Conservation (phyloP, 1,140 invertebrate genomes). For the Phortica variegata region DNA sequence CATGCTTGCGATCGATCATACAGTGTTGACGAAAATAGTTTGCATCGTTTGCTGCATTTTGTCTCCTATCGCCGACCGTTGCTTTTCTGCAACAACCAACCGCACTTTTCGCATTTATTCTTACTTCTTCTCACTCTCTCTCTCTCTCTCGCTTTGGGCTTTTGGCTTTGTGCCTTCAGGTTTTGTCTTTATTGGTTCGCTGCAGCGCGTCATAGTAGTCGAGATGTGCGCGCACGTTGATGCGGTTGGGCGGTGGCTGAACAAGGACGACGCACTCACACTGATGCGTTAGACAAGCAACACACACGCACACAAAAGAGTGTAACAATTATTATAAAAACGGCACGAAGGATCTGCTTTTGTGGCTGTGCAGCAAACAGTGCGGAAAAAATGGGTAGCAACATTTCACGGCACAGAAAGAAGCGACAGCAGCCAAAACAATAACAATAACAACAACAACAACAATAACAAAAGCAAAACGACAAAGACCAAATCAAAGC, state of each 20-base stretch:
- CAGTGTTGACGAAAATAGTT: no score
- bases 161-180: slow-evolving; percentile 11
- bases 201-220: slow-evolving; percentile 20
- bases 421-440: slow-evolving; percentile 29
- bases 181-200: slow-evolving; percentile 40
- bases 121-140: no score
- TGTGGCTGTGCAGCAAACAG: slow-evolving; percentile 32
- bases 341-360: slow-evolving; percentile 42
- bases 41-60: no score
- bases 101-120: no score
- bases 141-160: slow-evolving; percentile 9
- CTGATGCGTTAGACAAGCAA: slow-evolving; percentile 1
- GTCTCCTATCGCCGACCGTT: no score
- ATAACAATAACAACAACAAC: slow-evolving; percentile 25
- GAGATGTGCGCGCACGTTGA: slow-evolving; percentile 21
- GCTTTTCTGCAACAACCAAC: no score
- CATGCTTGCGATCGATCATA: no score
- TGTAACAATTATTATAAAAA: slow-evolving; percentile 22
- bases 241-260: slow-evolving; percentile 38
- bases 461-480: slow-evolving; percentile 5
- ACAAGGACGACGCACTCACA: slow-evolving; percentile 29
- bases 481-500: background rate
- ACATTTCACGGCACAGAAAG: slow-evolving; percentile 39
- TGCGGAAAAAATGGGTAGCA: slow-evolving; percentile 45
- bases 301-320: slow-evolving; percentile 10